Evolutionary conservation across 2,797 vertebrate genomes (phyloP).

Genomic region (Glyptemys insculpta): DNA sequence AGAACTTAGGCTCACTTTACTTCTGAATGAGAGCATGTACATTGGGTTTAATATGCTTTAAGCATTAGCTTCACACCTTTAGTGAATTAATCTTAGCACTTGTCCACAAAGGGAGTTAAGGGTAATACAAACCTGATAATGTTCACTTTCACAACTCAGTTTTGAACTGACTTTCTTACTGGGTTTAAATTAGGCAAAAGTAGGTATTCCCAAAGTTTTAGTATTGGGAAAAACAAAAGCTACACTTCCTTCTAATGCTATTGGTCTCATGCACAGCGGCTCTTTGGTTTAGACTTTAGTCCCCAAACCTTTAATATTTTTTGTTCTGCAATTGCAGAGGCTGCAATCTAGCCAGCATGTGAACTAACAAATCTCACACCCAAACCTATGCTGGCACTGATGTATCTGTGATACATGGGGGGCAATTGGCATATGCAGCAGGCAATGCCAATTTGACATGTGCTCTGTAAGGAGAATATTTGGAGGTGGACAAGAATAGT

Average conservation of each 20-base stretch:
- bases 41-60: too few relatives aligned
- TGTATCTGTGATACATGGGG: neutral
- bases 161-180: neutral
- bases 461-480: neutral
- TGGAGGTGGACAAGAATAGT: too few relatives aligned
- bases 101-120: neutral
- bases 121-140: neutral
- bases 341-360: neutral
- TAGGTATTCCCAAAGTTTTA: neutral
- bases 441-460: too few relatives aligned
- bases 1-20: too few relatives aligned
- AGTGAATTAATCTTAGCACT: too few relatives aligned
- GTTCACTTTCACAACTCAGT: neutral
- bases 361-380: neutral
- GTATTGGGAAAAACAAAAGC: neutral
- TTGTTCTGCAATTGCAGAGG: neutral
- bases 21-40: too few relatives aligned
- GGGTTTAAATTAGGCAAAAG: neutral
- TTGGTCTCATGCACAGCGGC: neutral
- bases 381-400: neutral
- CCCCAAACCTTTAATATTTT: neutral
- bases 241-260: neutral
- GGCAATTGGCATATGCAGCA: neutral
- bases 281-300: neutral
- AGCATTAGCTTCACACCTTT: too few relatives aligned